A percentile compares a stretch with the other conserved stretches of the same genome.
These are phyloP conservation scores for Hydrochoerus hydrochaeris DNA, from an alignment of 2,113 vertebrate species.

Conservation along the genomic window DNA sequence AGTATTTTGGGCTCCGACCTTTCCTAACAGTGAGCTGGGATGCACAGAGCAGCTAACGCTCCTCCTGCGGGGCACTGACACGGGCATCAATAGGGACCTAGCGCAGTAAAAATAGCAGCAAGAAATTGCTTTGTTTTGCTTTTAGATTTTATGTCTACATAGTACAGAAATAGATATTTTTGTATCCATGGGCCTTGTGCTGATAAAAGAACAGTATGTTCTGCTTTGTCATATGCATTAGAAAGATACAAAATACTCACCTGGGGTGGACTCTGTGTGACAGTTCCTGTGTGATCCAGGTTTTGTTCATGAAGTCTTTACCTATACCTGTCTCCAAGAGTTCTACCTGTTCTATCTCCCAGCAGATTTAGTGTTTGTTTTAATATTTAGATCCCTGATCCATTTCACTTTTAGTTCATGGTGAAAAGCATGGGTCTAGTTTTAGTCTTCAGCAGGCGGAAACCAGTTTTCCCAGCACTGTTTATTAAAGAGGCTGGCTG, in stretches of 20 bases:
- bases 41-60: not conserved
- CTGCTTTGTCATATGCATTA: not conserved
- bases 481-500: not conserved
- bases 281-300: no score
- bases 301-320: not conserved
- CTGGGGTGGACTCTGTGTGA: not conserved
- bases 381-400: not conserved
- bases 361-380: not conserved
- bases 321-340: not conserved
- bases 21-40: not conserved
- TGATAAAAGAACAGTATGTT: conserved; percentile 10
- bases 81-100: not conserved
- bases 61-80: not conserved
- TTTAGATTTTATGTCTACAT: conserved; percentile 30
- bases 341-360: not conserved
- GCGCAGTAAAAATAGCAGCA: not conserved
- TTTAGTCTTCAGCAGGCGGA: not conserved
- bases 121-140: not conserved
- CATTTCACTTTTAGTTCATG: not conserved
- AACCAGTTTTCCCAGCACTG: not conserved
- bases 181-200: not conserved
- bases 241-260: not conserved
- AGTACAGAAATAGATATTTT: not conserved
- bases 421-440: no score
- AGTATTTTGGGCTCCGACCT: not conserved